phyloP scores from a whole-genome alignment of 2,797 vertebrate genomes.

The Paedocypris micromegethes region DNA sequence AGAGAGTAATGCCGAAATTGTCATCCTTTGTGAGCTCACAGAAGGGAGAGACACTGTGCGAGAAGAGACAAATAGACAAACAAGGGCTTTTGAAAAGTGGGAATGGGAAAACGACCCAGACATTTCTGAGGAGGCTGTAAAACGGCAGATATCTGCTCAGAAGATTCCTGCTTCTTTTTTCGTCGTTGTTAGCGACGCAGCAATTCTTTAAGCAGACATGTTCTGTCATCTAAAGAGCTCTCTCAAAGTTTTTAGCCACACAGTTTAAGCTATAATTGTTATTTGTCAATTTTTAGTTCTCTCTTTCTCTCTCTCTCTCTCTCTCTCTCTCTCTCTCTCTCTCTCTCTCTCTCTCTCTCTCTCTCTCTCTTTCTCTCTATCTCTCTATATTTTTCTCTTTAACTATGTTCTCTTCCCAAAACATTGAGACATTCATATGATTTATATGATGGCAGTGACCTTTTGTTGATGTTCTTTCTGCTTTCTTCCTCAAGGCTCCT shows the following conservation, averaged over 20 bases:
- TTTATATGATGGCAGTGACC: slow-evolving; percentile 12
- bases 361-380: too few relatives aligned
- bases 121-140: slow-evolving; percentile 21
- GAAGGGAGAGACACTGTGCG: slow-evolving; percentile 19
- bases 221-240: slow-evolving; percentile 24
- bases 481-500: slow-evolving; percentile 69
- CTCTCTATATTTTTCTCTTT: too few relatives aligned
- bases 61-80: slow-evolving; percentile 43
- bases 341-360: too few relatives aligned
- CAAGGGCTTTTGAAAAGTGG: slow-evolving; percentile 35
- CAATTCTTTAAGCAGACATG: neutral
- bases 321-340: too few relatives aligned
- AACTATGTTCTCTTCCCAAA: too few relatives aligned
- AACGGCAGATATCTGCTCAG: slow-evolving; percentile 12
- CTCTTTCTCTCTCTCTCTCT: too few relatives aligned
- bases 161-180: slow-evolving; percentile 21
- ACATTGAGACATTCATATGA: neutral
- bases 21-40: slow-evolving; percentile 37
- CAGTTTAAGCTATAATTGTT: slow-evolving; percentile 9
- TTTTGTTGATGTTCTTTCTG: slow-evolving; percentile 12
- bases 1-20: slow-evolving; percentile 37
- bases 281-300: neutral
- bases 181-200: neutral
- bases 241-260: slow-evolving; percentile 22
- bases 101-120: slow-evolving; percentile 30